phyloP scores from a whole-genome alignment of 2,888 invertebrate species.

The Halictus quadricinctus region DNA sequence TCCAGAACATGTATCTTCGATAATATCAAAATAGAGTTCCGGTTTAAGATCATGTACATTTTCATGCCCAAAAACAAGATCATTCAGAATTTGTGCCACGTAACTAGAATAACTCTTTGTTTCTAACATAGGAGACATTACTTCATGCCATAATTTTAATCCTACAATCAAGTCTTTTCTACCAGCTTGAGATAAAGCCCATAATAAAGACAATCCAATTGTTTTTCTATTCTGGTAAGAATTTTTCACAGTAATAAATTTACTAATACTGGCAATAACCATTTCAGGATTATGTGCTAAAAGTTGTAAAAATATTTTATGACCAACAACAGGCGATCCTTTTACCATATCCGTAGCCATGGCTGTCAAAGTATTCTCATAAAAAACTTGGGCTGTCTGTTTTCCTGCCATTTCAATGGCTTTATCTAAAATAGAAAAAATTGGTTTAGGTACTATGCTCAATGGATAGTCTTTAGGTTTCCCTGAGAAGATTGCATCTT shows the following conservation, averaged over 20 bases:
- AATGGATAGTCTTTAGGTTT: constrained; percentile 85
- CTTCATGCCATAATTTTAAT: constrained; percentile 89
- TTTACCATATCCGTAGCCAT: constrained; percentile 90
- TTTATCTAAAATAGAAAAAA: constrained; percentile 82
- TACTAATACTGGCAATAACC: constrained; percentile 85
- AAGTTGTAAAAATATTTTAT: constrained; percentile 88
- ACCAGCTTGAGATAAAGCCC: constrained; percentile 91
- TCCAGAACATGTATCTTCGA: constrained; percentile 85
- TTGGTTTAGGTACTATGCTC: constrained; percentile 83
- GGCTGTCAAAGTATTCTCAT: constrained; percentile 87
- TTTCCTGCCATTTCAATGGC: constrained; percentile 86
- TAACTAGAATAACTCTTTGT: constrained; percentile 88
- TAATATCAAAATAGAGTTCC: constrained; percentile 86
- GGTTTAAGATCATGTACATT: constrained; percentile 82
- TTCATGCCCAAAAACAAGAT: constrained; percentile 83
- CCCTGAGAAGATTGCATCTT: constrained; percentile 85
- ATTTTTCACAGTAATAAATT: constrained; percentile 86
- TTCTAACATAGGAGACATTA: constrained; percentile 89
- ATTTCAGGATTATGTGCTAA: constrained; percentile 87
- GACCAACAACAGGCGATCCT: constrained; percentile 86
- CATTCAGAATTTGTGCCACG: constrained; percentile 86
- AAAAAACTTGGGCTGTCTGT: constrained; percentile 87
- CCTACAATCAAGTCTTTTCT: constrained; percentile 86
- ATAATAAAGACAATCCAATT: constrained; percentile 88
- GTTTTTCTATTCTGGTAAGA: constrained; percentile 91